A percentile compares a stretch with the other conserved stretches of the same genome.
phyloP scores from a whole-genome alignment of 2,113 vertebrate genomes.

The Sterna hirundo region DNA sequence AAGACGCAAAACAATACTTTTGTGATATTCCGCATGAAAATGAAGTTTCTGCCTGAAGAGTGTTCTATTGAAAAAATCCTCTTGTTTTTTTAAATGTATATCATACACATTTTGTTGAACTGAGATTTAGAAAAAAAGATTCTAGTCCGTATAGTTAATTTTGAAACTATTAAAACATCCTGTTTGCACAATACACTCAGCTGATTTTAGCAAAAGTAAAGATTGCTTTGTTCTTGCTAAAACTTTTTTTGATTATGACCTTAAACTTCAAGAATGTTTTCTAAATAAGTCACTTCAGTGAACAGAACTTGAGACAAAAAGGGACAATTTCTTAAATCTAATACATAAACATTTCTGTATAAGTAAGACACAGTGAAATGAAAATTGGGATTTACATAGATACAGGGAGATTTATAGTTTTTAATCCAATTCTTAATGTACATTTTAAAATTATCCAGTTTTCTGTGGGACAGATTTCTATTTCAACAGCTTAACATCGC shows the following conservation, averaged over 20 bases:
- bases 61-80: neutral
- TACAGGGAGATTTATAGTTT: neutral
- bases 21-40: neutral
- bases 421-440: neutral
- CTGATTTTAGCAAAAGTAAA: neutral
- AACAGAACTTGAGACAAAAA: neutral
- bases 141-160: neutral
- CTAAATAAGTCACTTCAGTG: neutral
- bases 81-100: neutral
- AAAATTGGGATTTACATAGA: neutral
- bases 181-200: neutral
- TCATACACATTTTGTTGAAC: neutral
- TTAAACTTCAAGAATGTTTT: neutral
- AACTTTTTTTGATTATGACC: neutral
- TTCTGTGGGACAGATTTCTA: neutral
- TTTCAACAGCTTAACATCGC: neutral
- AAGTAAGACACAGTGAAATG: neutral
- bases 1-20: neutral
- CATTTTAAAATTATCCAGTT: neutral
- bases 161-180: neutral
- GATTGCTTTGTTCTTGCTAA: too few species aligned
- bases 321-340: neutral
- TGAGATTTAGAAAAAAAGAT: neutral
- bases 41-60: neutral
- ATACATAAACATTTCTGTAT: neutral